Evolutionary conservation across 2,113 vertebrate genomes (phyloP).

Genomic region (Strix uralensis): DNA sequence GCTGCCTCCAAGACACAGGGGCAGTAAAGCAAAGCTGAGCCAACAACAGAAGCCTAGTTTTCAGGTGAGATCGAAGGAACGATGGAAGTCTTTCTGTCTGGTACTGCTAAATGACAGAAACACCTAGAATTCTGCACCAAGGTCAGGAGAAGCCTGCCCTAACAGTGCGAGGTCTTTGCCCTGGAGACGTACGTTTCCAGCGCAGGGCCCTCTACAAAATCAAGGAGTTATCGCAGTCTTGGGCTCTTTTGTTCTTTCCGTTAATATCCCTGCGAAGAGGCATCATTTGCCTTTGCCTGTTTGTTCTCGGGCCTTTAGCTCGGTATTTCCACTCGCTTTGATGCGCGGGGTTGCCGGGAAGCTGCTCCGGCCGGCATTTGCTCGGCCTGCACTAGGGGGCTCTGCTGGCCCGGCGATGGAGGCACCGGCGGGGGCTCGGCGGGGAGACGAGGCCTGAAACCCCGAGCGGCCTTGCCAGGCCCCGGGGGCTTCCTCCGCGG

Average conservation of each 20-base stretch:
- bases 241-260: not conserved
- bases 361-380: not conserved
- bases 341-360: too few relatives aligned
- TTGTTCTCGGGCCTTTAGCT: accelerated
- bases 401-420: not conserved
- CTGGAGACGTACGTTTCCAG: accelerated
- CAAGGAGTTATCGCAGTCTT: not conserved
- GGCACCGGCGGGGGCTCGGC: too few relatives aligned
- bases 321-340: accelerated
- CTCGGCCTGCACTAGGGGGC: not conserved
- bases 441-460: not conserved
- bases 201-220: not conserved
- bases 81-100: not conserved
- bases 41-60: not conserved
- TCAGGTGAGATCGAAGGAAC: not conserved
- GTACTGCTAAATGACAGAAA: not conserved
- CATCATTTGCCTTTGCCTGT: accelerated
- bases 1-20: not conserved
- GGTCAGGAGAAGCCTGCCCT: not conserved
- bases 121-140: too few relatives aligned
- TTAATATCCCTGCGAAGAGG: not conserved
- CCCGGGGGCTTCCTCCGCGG: not conserved
- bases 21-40: not conserved
- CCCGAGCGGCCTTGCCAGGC: not conserved
- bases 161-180: not conserved